Base-by-base conservation (phyloP, 2,888 invertebrate genomes). In the Pachymerium ferrugineum region DNA sequence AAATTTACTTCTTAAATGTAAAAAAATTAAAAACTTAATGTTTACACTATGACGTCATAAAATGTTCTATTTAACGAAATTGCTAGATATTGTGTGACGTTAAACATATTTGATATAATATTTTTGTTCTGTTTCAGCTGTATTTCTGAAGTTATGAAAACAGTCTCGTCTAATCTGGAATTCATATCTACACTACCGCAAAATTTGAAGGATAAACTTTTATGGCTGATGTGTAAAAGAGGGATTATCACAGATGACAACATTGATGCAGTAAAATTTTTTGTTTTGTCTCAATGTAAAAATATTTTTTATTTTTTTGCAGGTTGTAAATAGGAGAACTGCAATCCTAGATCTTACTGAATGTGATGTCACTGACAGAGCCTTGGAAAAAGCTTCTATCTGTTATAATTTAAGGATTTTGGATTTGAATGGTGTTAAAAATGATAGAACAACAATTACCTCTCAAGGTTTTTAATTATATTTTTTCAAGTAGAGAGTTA, bases 131-230 rank as follows among this genome's bases (percentile, higher is more conserved):
- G 3, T 28, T 28, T 68, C 67, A 73, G 73, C 19, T 73, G 73
- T 68, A 67, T 73, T 42, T 19, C 25, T 1, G 68, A 62, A 19
- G n/a, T 73, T 12, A 42, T 73, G 22, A 73, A 68, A 62, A 10
- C 30, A 22, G 12, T 62, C 19, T n/a, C 30, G 14, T 12, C 19
- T 12, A 14, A 73, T 67, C 6, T 67, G 14, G 73, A 73, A n/a
- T 28, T 31, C 14, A 29, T 73, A n/a, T 19, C 29, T 31, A 73
- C 73, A 8, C 30, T 73, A 14, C 73, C 73, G n/a, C 19, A 31
- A 5, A 73, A 73, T 30, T 19, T 73, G 10, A 73, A 73, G 62
- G 73, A 73, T 31, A 62, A 73, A 67, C n/a, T 73, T n/a, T 30
- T 73, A 12, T 28, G 19, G 14, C 30, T 73, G 31, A 67, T 73